Percentiles rank a stretch among this genome's conserved stretches.
Evolutionary conservation across 2,113 vertebrate species (phyloP).

Genomic region (Machaerirhynchus nigripectus): DNA sequence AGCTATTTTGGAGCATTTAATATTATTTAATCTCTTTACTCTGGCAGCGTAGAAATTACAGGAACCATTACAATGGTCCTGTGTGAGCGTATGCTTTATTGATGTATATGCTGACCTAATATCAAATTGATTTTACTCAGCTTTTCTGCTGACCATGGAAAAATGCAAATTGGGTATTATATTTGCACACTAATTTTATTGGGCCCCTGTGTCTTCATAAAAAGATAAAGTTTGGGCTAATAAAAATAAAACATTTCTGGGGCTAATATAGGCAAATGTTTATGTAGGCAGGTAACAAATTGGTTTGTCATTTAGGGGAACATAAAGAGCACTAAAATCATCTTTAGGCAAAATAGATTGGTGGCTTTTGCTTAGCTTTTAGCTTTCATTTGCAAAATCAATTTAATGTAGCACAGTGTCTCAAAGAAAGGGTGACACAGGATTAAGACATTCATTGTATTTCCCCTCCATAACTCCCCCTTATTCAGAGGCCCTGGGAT

Average conservation of each 20-base stretch:
- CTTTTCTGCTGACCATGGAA: slow-evolving; percentile 87
- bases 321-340: slow-evolving; percentile 78
- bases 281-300: slow-evolving; percentile 81
- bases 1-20: slow-evolving; percentile 62
- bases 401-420: slow-evolving; percentile 68
- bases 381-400: slow-evolving; percentile 80
- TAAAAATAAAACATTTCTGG: slow-evolving; percentile 85
- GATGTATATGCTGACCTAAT: slow-evolving; percentile 86
- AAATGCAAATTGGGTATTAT: slow-evolving; percentile 91
- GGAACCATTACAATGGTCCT: slow-evolving; percentile 68
- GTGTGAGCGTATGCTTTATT: slow-evolving; percentile 79
- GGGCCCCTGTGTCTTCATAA: slow-evolving; percentile 76
- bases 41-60: slow-evolving; percentile 61
- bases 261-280: slow-evolving; percentile 79
- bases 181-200: slow-evolving; percentile 81
- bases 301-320: slow-evolving; percentile 80
- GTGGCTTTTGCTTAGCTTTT: slow-evolving; percentile 77
- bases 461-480: not conserved
- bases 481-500: slow-evolving; percentile 26
- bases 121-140: slow-evolving; percentile 83
- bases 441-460: slow-evolving; percentile 44
- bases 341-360: slow-evolving; percentile 77
- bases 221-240: slow-evolving; percentile 76
- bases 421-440: slow-evolving; percentile 71
- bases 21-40: slow-evolving; percentile 67